Evolutionary conservation across 2,888 invertebrate species (phyloP), one percentile per base, ranked within the genome.

Genomic region (Laothoe populi): DNA sequence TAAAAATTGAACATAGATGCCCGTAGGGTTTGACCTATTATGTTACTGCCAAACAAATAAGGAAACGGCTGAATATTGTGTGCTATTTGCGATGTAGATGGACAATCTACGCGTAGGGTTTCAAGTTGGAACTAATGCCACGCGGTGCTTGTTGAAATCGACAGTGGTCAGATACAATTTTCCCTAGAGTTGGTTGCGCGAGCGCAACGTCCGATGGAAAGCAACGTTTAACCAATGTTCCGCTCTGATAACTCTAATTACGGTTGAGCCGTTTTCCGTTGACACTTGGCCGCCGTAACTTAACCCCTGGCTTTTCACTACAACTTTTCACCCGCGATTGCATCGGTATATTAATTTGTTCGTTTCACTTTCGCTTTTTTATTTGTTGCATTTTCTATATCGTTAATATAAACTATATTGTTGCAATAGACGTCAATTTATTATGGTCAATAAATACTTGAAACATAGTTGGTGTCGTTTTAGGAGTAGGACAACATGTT

Each of bases 231-330:
- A 88, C 92, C 90, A 91, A 92, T 92, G 92, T 90, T 90, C 83
- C 83, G 91, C 90, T 92, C 92, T 92, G 87, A 92, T 92, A 90
- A 91, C 87, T 88, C 86, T 91, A 91, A 92, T 91, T 92, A 88
- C 88, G 83, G 81, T 74, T 85, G 83, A 75, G 82, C 83, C 80
- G 84, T 90, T 91, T 89, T 88, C 90, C 90, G 87, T 90, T 86
- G 88, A 86, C 88, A 88, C 88, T 88, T 78, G 81, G 75, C 78
- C 77, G 78, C 81, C 84, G 80, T 79, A 78, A 79, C 76, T 86
- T 90, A 89, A 91, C 91, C 90, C 87, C 82, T 88, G 84, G 84
- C 85, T 88, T 88, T 89, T 86, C 86, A 82, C 87, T 83, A 77
- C 77, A 77, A 83, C 82, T 83, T 88, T 87, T 87, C 86, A 87